phyloP scores from a whole-genome alignment of 1,140 invertebrate species.

The Drosophila pandora region DNA sequence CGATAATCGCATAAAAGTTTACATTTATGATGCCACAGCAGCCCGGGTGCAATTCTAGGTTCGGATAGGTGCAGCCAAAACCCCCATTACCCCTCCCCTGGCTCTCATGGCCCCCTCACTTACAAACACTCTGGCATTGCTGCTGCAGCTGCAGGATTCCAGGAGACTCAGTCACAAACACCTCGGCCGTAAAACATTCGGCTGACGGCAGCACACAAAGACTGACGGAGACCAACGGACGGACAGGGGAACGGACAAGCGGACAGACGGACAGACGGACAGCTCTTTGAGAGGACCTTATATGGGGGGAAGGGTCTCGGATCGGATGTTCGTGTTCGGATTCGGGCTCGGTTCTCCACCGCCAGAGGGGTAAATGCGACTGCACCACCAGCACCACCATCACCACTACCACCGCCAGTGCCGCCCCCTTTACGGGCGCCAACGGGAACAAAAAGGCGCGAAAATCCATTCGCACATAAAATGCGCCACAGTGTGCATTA shows the following conservation, averaged over 20 bases:
- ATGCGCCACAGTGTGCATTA: conserved; percentile 84
- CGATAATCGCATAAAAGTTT: conserved; percentile 78
- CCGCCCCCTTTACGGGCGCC: conserved; percentile 1
- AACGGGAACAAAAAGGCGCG: conserved; percentile 78
- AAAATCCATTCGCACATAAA: conserved; percentile 84
- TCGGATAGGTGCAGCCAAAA: conserved; percentile 63
- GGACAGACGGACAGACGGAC: conserved; percentile 52
- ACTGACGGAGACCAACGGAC: conserved; percentile 54
- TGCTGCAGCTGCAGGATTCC: conserved; percentile 22
- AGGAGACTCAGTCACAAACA: conserved; percentile 60
- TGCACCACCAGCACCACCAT: neutral
- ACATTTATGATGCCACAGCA: conserved; percentile 72
- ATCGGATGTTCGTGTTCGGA: conserved; percentile 1
- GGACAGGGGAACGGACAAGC: conserved; percentile 28
- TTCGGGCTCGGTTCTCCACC: conserved; percentile 7
- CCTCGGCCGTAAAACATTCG: conserved; percentile 78
- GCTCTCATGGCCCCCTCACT: conserved; percentile 9
- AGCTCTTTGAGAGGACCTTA: conserved; percentile 49
- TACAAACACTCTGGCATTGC: neutral
- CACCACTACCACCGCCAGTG: neutral
- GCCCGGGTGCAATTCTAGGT: conserved; percentile 37
- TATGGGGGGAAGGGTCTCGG: neutral
- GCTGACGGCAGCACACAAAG: conserved; percentile 75
- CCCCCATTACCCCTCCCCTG: neutral
- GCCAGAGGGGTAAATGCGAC: conserved; percentile 37